Evolutionary conservation across 1,140 invertebrate species (phyloP).

Genomic region (Procambarus virginalis): DNA sequence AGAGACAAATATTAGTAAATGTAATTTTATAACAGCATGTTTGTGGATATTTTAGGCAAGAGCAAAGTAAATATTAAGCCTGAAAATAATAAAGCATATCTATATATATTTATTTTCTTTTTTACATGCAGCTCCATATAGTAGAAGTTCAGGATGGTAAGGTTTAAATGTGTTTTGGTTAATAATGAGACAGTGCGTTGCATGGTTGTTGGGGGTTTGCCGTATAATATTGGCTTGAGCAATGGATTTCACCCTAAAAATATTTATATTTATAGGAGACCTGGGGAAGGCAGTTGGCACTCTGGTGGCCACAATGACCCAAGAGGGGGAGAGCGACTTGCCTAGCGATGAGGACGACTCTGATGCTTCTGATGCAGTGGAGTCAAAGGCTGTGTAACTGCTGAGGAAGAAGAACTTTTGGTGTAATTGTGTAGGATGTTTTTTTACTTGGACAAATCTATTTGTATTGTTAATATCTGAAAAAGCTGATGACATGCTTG

Average conservation of each 20-base stretch:
- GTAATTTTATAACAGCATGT: too few relatives aligned
- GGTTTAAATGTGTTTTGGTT: constrained; percentile 1
- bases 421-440: constrained; percentile 5
- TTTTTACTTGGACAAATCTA: background rate
- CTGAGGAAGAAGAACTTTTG: background rate
- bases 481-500: background rate
- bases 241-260: constrained; percentile 70
- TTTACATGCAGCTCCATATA: constrained; percentile 69
- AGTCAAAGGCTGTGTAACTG: constrained; percentile 13
- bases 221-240: background rate
- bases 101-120: background rate
- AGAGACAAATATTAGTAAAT: too few relatives aligned
- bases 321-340: constrained; percentile 77
- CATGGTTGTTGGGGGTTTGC: background rate
- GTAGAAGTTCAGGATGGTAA: constrained; percentile 69
- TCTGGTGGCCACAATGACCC: constrained; percentile 90
- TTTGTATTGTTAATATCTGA: constrained; percentile 8
- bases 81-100: too few relatives aligned
- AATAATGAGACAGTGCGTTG: background rate
- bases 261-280: constrained; percentile 79
- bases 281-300: constrained; percentile 88
- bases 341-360: constrained; percentile 59
- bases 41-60: too few relatives aligned
- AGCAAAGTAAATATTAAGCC: too few relatives aligned
- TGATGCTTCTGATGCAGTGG: constrained; percentile 26